phyloP scores from a whole-genome alignment of 1,140 invertebrate genomes.

The Pseudomyrmex pallidus region DNA sequence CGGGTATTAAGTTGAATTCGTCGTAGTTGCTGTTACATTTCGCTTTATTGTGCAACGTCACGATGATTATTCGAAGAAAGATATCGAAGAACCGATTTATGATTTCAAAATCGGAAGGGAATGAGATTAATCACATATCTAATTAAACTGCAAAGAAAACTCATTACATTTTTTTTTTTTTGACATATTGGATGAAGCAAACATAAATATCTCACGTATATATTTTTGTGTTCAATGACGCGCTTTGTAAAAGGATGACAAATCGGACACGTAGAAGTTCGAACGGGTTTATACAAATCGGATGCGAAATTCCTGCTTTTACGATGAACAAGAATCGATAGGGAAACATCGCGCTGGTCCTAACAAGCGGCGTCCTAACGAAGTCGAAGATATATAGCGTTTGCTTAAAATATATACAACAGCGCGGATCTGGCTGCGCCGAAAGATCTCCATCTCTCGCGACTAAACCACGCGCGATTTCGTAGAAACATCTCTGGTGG shows the following conservation, averaged over 20 bases:
- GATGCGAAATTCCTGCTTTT: constrained; percentile 56
- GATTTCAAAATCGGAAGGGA: not conserved
- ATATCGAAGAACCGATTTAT: not conserved
- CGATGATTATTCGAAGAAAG: not conserved
- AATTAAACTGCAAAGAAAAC: too few species aligned
- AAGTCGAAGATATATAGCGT: constrained; percentile 13
- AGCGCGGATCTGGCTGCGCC: not conserved
- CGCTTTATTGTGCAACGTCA: constrained; percentile 27
- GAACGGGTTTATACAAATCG: not conserved
- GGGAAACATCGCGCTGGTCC: not conserved
- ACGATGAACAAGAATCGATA: constrained; percentile 65
- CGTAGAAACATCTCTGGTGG: constrained; percentile 11
- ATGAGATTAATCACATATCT: not conserved
- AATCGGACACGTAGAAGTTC: not conserved
- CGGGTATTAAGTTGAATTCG: constrained; percentile 12
- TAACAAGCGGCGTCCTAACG: constrained; percentile 35
- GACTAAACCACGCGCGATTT: not conserved
- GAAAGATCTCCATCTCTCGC: constrained; percentile 17
- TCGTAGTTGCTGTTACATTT: constrained; percentile 32
- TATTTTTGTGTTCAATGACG: not conserved
- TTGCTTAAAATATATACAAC: constrained; percentile 45
- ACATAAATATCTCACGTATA: too few species aligned
- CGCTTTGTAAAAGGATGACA: not conserved
- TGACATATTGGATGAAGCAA: too few species aligned
- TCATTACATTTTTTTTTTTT: too few species aligned